Evolutionary conservation across 2,113 vertebrate genomes (phyloP), one percentile per base, ranked within the genome.

Genomic region (Gnathonemus longibarbis): DNA sequence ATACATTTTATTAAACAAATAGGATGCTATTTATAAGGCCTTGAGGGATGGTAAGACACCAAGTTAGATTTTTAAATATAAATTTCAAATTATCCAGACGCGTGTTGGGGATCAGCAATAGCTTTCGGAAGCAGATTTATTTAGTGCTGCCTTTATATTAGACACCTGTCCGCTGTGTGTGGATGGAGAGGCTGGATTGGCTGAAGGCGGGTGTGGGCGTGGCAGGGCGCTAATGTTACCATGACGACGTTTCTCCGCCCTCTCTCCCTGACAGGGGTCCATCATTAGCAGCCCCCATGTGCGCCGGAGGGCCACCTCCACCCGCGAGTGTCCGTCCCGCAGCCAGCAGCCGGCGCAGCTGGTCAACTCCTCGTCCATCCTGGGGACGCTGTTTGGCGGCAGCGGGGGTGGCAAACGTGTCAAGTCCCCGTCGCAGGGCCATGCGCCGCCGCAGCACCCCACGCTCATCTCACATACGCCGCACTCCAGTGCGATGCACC

Each of bases 251-350:
- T 42, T 80, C 15, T 80, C 74, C 31, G 1, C 31, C 74, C 74
- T 80, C 35, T 80, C 17, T 42, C 35, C 31, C 90, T 96, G 96
- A 94, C 97, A 99, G 98, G 98, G 98, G 91, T 99, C 98, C 97
- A 97, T 98, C 97, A 99, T 99, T 98, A 99, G 97, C 97, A 98
- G 98, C 91, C 98, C 98, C 94, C 97, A 98, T 96, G 97, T 97
- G 94, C 96, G 97, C 94, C 96, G 97, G 92, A 97, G 98, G 96
- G 94, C 97, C 92, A 96, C 97, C 90, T 97, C 98, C 94, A 96
- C 96, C 94, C 96, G 97, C 93, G 98, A 99, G 95, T 97, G 97
- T 93, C 97, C 98, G 87, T 96, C 98, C 93, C 97, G 97, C 94
- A 96, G 97, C 92, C 97, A 97, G 94, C 97, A 97, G 95, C 94